Base-by-base conservation (phyloP, 2,113 vertebrate genomes). In the Toxostoma redivivum region DNA sequence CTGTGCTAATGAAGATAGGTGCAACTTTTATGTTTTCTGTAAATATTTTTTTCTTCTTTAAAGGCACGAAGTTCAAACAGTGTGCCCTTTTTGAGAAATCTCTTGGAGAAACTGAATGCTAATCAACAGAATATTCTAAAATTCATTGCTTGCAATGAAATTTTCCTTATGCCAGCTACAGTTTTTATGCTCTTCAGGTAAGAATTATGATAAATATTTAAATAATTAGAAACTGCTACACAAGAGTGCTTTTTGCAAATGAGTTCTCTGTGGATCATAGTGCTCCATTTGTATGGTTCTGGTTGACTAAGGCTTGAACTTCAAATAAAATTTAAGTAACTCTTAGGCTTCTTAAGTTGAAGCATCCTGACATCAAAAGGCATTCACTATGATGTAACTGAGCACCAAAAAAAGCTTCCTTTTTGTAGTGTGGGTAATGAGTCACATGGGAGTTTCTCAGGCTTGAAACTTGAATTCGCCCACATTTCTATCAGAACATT, bases 121-220 rank as follows among this genome's bases (percentile, higher is more conserved):
- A 99, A 99, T 97, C 99, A 99, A 96, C 99, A 99, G 97, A 99
- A 99, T 96, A 99, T 99, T 95, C 97, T 99, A 67, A 99, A 99
- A 97, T 99, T 99, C 93, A 99, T 99, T 58, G 99, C 99, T 95
- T 99, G 99, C 96, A 99, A 99, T 96, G 99, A 99, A 98, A 99
- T 99, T 85, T 99, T 99, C 95, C 97, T 99, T 96, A 99, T 99
- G 99, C 99, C 99, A 56, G 99, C 99, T 77, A 99, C 99, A 23
- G 98, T 99, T 91, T 99, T 99, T 95, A 99, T 99, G 99, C 99
- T 99, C 24, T 99, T 99, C 98, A 99, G 99, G 99, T 99, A 98
- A 96, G 97, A 95, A 88, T 86, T 81, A 54, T 48, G 11, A 56
- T 81, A 67, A 72, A 24, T 86, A 45, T 61, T 84, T 87, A 72